Evolutionary conservation across 2,113 vertebrate genomes (phyloP).

Genomic region (Ailuropoda melanoleuca): DNA sequence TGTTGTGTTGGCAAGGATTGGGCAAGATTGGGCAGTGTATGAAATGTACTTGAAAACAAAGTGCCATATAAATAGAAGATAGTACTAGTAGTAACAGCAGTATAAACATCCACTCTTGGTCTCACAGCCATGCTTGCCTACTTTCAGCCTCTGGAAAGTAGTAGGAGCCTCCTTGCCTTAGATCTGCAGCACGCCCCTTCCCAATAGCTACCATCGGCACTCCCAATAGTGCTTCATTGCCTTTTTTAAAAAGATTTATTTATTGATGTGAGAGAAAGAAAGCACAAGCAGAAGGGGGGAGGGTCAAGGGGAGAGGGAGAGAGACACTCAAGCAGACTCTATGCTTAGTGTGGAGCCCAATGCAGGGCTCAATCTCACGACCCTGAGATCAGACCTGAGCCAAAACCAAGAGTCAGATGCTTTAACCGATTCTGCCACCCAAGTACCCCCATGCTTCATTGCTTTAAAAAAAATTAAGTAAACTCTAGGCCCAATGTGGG

Average conservation of each 20-base stretch:
- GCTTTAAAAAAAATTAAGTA: neutral
- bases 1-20: constrained; percentile 40
- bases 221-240: neutral
- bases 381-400: neutral
- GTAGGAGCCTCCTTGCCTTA: neutral
- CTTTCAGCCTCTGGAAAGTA: neutral
- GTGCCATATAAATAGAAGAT: constrained; percentile 17
- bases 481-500: neutral
- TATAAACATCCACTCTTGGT: neutral
- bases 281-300: neutral
- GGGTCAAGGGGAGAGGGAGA: neutral
- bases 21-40: constrained; percentile 22
- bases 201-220: neutral
- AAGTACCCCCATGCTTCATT: neutral
- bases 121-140: neutral
- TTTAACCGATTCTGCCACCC: neutral
- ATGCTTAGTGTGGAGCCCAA: neutral
- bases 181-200: neutral
- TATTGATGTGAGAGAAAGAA: neutral
- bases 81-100: constrained; percentile 23
- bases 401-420: neutral
- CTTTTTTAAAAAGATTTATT: neutral
- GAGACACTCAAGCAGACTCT: neutral
- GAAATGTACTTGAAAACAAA: constrained; percentile 50
- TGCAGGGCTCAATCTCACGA: neutral